These are phyloP conservation scores for Rhagoletis zephyria DNA, from an alignment of 1,140 invertebrate genomes.

Conservation along the genomic window DNA sequence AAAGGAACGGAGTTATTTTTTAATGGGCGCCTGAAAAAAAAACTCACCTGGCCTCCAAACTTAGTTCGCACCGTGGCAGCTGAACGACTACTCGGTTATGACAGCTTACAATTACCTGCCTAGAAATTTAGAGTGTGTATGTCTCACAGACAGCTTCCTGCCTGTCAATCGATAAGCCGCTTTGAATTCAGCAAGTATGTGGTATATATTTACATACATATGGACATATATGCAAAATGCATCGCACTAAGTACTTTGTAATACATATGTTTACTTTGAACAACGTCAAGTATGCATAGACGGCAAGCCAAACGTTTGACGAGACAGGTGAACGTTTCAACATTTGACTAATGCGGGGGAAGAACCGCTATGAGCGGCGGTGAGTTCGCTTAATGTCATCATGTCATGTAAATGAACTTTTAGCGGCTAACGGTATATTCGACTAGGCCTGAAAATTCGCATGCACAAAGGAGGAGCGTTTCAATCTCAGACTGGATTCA, in stretches of 20 bases:
- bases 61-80: too few relatives aligned
- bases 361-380: neutral
- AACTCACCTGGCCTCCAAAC: too few relatives aligned
- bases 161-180: conserved; percentile 12
- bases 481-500: conserved; percentile 10
- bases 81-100: too few relatives aligned
- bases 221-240: neutral
- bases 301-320: neutral
- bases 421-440: conserved; percentile 57
- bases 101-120: too few relatives aligned
- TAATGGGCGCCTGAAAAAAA: too few relatives aligned
- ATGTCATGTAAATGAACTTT: conserved; percentile 72
- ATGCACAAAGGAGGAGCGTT: neutral
- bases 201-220: neutral
- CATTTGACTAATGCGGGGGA: neutral
- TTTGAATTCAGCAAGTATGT: neutral
- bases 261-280: conserved; percentile 69
- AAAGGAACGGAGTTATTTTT: too few relatives aligned
- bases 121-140: too few relatives aligned
- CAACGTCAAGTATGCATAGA: conserved; percentile 65
- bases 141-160: conserved; percentile 54
- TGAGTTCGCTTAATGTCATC: conserved; percentile 61
- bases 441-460: neutral
- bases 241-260: conserved; percentile 61
- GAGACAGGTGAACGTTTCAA: neutral